These are phyloP conservation scores for Oryzias dopingdopingensis DNA, from an alignment of 2,797 vertebrate species.

Conservation along the genomic window DNA sequence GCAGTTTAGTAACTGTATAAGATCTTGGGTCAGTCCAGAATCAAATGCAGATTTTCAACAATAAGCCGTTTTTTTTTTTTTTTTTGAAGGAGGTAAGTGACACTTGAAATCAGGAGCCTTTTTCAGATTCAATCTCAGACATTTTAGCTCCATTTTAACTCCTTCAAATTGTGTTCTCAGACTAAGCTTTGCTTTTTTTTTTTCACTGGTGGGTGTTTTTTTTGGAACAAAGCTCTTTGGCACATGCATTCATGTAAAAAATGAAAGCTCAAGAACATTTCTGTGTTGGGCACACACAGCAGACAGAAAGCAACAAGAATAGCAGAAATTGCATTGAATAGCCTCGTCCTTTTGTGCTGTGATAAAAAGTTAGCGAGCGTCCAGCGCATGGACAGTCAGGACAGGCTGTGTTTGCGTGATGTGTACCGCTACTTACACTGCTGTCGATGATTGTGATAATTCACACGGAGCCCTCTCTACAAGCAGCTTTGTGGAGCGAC, in stretches of 20 bases:
- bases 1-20: conserved; percentile 9
- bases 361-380: conserved; percentile 52
- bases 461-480: conserved; percentile 56
- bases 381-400: conserved; percentile 58
- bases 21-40: conserved; percentile 19
- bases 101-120: too few relatives aligned
- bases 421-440: conserved; percentile 65
- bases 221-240: conserved; percentile 48
- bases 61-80: too few relatives aligned
- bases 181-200: neutral
- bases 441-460: conserved; percentile 74
- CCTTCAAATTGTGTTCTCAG: too few relatives aligned
- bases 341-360: conserved; percentile 58
- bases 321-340: conserved; percentile 29
- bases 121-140: too few relatives aligned
- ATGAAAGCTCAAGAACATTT: conserved; percentile 42
- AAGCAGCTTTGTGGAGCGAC: conserved; percentile 62
- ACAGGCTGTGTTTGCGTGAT: conserved; percentile 55
- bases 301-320: conserved; percentile 40
- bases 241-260: conserved; percentile 49
- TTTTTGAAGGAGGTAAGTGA: too few relatives aligned
- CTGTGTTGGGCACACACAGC: conserved; percentile 30
- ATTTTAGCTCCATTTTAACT: too few relatives aligned
- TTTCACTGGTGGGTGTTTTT: neutral
- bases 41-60: neutral